Evolutionary conservation across 2,888 invertebrate species (phyloP), one percentile per base, ranked within the genome.

Genomic region (Eucera pruinosa): DNA sequence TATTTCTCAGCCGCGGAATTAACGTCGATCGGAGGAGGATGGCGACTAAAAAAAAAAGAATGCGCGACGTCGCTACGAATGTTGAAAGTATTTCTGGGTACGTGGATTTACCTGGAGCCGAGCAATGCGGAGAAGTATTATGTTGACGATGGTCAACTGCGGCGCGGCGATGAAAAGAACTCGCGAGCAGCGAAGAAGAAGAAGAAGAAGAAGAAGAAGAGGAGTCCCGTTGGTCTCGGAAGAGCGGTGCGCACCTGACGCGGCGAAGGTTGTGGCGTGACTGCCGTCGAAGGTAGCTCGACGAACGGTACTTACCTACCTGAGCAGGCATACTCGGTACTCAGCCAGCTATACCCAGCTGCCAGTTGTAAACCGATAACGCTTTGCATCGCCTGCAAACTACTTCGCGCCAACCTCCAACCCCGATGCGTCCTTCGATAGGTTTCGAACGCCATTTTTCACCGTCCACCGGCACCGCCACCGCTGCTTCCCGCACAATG

Each of bases 231-330:
- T 71, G 57, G 68, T 73, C 66, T 45, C 50, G 66, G n/a, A 15
- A 68, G 66, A 60, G 54, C 55, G 64, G 55, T 70, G 81, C 65
- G 79, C 88, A 90, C 90, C 87, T 87, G 87, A 90, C 90, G 86
- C 87, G 87, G 76, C 84, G 87, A 87, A 86, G 75, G 90, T 84
- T 89, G 84, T 88, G 83, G 87, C 86, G 86, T 88, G 88, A 88
- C 88, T 88, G 87, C 83, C 87, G 87, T 88, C 83, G 83, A 87
- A 87, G 89, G 89, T 86, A 87, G 87, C 85, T 64, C 88, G 84
- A 82, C 86, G 72, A 91, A 91, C 91, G 91, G 91, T 90, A 91
- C 90, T 91, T 90, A 85, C 88, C 84, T 89, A 89, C 88, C 90
- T 89, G 87, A 86, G 86, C 86, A 86, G 75, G 74, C 72, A 33